Base-by-base conservation (phyloP, 37 sponge, comb jelly and placozoan species). In the Chondrosia reniformis region DNA sequence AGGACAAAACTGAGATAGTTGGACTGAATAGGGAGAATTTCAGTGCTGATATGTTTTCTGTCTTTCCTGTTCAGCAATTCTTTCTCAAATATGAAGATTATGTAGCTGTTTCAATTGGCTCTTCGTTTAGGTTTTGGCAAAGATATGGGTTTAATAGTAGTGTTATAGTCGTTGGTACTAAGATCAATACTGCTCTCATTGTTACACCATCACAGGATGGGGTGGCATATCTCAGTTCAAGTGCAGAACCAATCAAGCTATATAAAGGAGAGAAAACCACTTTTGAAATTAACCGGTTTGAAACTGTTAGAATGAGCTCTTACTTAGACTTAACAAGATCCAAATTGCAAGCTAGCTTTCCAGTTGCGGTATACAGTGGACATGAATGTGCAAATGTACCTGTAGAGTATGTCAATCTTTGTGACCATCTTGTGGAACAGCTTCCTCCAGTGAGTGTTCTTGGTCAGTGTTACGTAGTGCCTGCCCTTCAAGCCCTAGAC, bases 341-440 rank as follows among this genome's bases (percentile, higher is more conserved):
- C 25, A 39, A 36, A 36, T 24, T 69, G 44, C 39, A 69, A 40
- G 72, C 72, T 21, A 13, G 5, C 43, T 44, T 3, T 40, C 72
- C 72, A 25, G 72, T 69, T 1, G 43, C 43, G 5, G 72, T 69
- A 3, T 69, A 69, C 72, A 69, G 72, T 25, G 72, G 72, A 69
- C 72, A 69, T 40, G 72, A 69, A 39, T 69, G 72, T 40, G 72
- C 37, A 2, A 69, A 40, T 21, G 43, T 69, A 5, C 72, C 72
- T 28, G n/a, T n/a, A n/a, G n/a, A n/a, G n/a, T n/a, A n/a, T n/a
- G n/a, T n/a, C n/a, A n/a, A n/a, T n/a, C n/a, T n/a, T 4, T 69
- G 72, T 40, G 72, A 69, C 72, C 72, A 69, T 44, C n/a, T 69
- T 41, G 72, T 69, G 43, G 72, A 69, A 39, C 72, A 69, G 43